Base-by-base conservation (phyloP, 2,888 invertebrate species). In the Resseliella maxima region DNA sequence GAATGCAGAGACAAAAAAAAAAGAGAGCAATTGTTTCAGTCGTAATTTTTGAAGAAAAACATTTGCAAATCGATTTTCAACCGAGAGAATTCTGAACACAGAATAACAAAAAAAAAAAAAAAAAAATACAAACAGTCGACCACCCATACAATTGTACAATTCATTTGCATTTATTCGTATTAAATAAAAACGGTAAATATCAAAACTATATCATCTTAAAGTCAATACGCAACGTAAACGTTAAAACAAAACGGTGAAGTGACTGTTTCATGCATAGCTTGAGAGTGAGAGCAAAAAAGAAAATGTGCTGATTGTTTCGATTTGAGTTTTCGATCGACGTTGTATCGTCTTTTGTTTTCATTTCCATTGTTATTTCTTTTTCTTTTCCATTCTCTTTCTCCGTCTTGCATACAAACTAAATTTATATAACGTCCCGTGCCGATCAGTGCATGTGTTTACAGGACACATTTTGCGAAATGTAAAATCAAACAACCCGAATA, bases 291-390 rank as follows among this genome's bases (percentile, higher is more conserved):
- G 41, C 41, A 50, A 18, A 8, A 50, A 18, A 50, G 18, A 72
- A 72, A 72, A 72, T 72, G 21, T 72, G 72, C 72, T 72, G 72
- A 72, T 72, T 72, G 31, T 72, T 35, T 72, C 8, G n/a, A 72
- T 72, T 72, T 31, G 15, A 31, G 72, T 35, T n/a, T 72, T 72
- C 72, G 35, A 72, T 72, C 72, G 72, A 31, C 72, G 18, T 72
- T 72, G 72, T 5, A 1, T 2, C 46, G 8, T 50, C 12, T 72
- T 72, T 72, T 27, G 72, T 18, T 18, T 15, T 50, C 1, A 15
- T 50, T 72, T 72, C 31, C 27, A 72, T 72, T 72, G 72, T 72
- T 72, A 31, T 15, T 72, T 27, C 18, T 59, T 35, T 31, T 15
- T 27, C 72, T 72, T 1, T 35, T 72, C 31, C 24, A 27, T 2